phyloP scores from a whole-genome alignment of 2,113 vertebrate species.

The Muscicapa adusta region DNA sequence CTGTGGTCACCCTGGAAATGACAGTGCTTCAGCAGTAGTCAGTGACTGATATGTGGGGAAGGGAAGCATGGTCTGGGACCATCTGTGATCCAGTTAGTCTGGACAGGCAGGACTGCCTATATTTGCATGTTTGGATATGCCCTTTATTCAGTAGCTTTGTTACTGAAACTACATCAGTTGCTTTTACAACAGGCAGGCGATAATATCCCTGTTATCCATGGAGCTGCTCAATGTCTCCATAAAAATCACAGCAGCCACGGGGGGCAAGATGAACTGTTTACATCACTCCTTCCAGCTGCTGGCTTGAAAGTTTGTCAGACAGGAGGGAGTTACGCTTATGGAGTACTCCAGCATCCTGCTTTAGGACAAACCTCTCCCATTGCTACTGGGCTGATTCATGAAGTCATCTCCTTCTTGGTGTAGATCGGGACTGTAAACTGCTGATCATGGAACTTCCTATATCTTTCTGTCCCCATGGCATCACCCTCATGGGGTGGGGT shows the following conservation, averaged over 20 bases:
- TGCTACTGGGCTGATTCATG: not conserved
- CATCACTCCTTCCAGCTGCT: not conserved
- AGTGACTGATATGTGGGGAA: not conserved
- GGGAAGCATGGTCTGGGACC: not conserved
- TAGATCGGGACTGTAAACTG: not conserved
- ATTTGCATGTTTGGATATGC: not conserved
- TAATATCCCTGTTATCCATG: not conserved
- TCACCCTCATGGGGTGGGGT: not conserved
- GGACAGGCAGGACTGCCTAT: not conserved
- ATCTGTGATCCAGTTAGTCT: not conserved
- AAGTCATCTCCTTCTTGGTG: not conserved
- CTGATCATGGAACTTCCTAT: not conserved
- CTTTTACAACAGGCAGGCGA: not conserved
- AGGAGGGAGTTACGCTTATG: not conserved
- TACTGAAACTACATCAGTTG: not conserved
- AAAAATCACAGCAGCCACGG: not conserved
- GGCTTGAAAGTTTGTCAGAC: not conserved
- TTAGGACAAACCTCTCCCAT: not conserved
- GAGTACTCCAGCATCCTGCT: not conserved
- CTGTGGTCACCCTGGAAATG: not conserved
- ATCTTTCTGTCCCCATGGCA: rapidly evolving
- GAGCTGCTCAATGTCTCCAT: not conserved
- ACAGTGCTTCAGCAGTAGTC: not conserved
- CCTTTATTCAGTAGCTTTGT: not conserved
- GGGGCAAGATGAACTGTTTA: not conserved